Percentiles rank a stretch among this genome's conserved stretches.
Conservation (phyloP, 2,888 invertebrate species). For the Dorcus parallelipipedus region DNA sequence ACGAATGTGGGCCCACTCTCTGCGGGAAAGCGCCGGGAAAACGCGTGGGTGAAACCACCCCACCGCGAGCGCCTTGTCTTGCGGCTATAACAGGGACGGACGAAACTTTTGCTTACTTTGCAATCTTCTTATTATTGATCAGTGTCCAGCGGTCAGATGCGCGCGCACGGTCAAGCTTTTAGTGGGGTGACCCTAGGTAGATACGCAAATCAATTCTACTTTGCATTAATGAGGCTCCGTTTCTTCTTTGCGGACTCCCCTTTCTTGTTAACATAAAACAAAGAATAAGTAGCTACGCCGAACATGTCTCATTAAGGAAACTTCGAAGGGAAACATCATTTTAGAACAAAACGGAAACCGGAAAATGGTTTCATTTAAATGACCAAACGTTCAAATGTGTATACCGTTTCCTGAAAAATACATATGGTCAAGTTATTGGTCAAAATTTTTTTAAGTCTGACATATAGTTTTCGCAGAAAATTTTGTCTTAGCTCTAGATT, state of each 20-base stretch:
- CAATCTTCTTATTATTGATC: constrained; percentile 54
- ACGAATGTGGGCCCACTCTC: constrained; percentile 19
- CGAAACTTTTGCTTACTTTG: constrained; percentile 52
- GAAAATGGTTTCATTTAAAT: not conserved
- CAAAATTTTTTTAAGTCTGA: too few species aligned
- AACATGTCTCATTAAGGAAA: not conserved
- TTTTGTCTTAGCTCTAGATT: too few species aligned
- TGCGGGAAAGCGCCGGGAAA: not conserved
- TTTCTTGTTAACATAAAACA: constrained; percentile 4
- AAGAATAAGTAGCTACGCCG: not conserved
- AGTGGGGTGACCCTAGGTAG: constrained; percentile 20
- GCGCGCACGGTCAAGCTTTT: constrained; percentile 45
- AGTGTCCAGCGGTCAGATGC: constrained; percentile 51
- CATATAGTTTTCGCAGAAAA: too few species aligned
- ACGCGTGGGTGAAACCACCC: constrained; percentile 3
- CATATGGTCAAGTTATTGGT: too few species aligned
- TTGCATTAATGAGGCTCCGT: constrained; percentile 26
- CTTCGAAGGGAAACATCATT: not conserved
- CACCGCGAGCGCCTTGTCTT: constrained; percentile 8
- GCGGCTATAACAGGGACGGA: constrained; percentile 29
- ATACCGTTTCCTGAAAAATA: too few species aligned
- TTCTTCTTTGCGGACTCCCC: constrained; percentile 13
- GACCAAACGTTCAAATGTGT: too few species aligned
- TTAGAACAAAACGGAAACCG: not conserved
- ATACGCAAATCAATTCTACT: constrained; percentile 29